phyloP scores from a whole-genome alignment of 1,140 invertebrate species.

The Matsumurasca onukii region DNA sequence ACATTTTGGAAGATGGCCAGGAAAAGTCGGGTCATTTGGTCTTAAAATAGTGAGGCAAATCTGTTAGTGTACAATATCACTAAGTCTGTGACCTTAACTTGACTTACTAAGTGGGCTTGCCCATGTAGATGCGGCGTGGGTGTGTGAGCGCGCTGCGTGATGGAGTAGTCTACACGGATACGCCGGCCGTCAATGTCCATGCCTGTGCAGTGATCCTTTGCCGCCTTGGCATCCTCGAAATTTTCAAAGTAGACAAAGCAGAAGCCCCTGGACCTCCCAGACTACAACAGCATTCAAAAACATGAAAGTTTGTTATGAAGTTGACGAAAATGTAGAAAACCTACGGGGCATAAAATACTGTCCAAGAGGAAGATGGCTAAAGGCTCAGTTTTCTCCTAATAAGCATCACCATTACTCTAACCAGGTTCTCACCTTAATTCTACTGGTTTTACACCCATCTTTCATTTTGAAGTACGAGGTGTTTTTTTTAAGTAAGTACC shows the following conservation, averaged over 20 bases:
- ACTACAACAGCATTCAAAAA: conserved; percentile 30
- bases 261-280: conserved; percentile 83
- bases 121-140: conserved; percentile 99
- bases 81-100: neutral
- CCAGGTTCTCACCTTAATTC: no score
- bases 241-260: conserved; percentile 95
- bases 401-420: no score
- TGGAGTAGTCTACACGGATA: conserved; percentile 95
- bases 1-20: no score
- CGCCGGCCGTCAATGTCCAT: conserved; percentile 92
- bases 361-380: no score
- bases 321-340: no score
- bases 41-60: neutral
- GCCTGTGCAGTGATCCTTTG: conserved; percentile 91
- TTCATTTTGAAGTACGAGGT: no score
- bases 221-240: conserved; percentile 86
- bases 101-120: conserved; percentile 77
- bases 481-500: no score
- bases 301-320: no score
- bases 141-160: conserved; percentile 95
- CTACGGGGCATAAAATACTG: no score
- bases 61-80: neutral
- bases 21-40: neutral
- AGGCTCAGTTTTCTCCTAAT: no score
- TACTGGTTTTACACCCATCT: no score